Evolutionary conservation across 2,888 invertebrate genomes (phyloP).

Genomic region (Coleophora flavipennella): DNA sequence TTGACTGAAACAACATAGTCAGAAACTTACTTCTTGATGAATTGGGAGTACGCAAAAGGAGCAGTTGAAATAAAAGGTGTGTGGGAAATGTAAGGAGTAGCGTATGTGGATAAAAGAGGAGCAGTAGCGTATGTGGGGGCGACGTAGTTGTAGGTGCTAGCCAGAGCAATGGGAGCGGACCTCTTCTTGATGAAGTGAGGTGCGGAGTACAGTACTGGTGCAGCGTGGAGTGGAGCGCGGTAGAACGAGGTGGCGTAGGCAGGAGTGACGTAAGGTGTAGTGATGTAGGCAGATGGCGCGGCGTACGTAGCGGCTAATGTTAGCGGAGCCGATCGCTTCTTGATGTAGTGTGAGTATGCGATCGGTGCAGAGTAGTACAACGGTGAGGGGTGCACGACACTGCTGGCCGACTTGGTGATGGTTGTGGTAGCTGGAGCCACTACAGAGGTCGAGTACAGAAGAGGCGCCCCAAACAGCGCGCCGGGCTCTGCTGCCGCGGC

Average conservation of each 20-base stretch:
- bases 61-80: conserved; percentile 16
- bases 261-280: conserved; percentile 5
- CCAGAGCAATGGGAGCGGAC: conserved; percentile 12
- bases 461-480: conserved; percentile 19
- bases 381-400: conserved; percentile 57
- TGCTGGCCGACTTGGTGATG: conserved; percentile 50
- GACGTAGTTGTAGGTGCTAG: conserved; percentile 10
- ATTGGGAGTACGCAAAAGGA: conserved; percentile 8
- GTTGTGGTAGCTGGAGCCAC: conserved; percentile 39
- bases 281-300: conserved; percentile 20
- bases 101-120: conserved; percentile 10
- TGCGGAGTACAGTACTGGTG: conserved; percentile 16
- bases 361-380: conserved; percentile 33
- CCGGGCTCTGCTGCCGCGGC: conserved; percentile 61
- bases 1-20: conserved; percentile 11
- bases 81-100: conserved; percentile 18
- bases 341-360: conserved; percentile 39
- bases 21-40: conserved; percentile 8
- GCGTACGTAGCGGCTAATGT: conserved; percentile 12
- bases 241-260: conserved; percentile 15
- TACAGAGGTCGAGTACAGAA: conserved; percentile 29
- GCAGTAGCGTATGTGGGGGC: conserved; percentile 23
- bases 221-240: conserved; percentile 3
- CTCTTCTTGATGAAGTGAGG: conserved; percentile 23
- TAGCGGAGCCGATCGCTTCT: conserved; percentile 28